Evolutionary conservation across 2,888 invertebrate genomes (phyloP).

Genomic region (Ypsolopha scabrella): DNA sequence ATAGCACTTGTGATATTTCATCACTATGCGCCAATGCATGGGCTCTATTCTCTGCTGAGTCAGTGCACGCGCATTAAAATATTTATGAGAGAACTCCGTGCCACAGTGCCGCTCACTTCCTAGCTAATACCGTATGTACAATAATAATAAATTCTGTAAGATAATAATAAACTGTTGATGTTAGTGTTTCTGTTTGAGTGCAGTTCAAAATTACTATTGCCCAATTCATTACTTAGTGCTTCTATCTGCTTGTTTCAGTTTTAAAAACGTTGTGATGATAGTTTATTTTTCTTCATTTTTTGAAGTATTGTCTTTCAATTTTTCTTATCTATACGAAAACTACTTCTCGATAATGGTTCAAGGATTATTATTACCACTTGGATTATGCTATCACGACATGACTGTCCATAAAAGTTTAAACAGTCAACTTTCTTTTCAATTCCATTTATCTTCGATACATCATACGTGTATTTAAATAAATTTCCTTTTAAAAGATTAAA

Average conservation of each 20-base stretch:
- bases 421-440: neutral
- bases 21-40: neutral
- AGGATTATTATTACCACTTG: too few species aligned
- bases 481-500: neutral
- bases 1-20: neutral
- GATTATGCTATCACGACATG: too few species aligned
- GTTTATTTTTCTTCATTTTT: neutral
- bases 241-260: neutral
- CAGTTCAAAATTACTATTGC: neutral
- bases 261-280: neutral
- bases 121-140: neutral
- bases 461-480: neutral
- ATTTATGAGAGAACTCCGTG: constrained; percentile 30
- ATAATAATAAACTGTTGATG: neutral
- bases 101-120: neutral
- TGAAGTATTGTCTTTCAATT: too few species aligned
- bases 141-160: neutral
- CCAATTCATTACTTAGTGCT: neutral
- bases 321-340: too few species aligned
- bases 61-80: constrained; percentile 41
- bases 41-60: constrained; percentile 24
- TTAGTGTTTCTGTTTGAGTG: too few species aligned
- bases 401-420: too few species aligned
- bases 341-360: too few species aligned
- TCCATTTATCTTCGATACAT: neutral